Evolutionary conservation across 1,140 invertebrate species (phyloP).

Genomic region (Drosophila arawakana): DNA sequence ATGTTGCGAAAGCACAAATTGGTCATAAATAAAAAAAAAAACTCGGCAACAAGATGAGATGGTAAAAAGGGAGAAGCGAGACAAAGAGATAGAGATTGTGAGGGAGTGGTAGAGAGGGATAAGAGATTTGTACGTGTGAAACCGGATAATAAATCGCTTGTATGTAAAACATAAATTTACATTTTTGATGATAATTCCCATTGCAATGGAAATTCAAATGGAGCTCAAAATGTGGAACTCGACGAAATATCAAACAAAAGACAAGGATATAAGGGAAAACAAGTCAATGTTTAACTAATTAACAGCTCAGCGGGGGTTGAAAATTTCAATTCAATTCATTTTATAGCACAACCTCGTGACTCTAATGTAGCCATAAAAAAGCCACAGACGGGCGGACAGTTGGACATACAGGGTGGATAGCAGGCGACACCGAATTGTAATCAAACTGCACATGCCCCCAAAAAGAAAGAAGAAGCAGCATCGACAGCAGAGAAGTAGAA

Average conservation of each 20-base stretch:
- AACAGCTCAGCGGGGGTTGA: slow-evolving; percentile 46
- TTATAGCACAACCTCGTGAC: slow-evolving; percentile 59
- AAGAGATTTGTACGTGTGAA: neutral
- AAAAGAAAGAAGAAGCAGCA: neutral
- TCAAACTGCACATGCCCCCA: slow-evolving; percentile 53
- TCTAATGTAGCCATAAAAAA: slow-evolving; percentile 77
- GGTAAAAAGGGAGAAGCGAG: neutral
- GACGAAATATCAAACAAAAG: slow-evolving; percentile 12
- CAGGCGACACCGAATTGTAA: slow-evolving; percentile 60
- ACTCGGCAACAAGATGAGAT: neutral
- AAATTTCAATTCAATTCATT: slow-evolving; percentile 45
- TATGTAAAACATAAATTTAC: slow-evolving; percentile 77
- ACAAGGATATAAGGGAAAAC: slow-evolving; percentile 26
- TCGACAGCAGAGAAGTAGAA: too few species aligned
- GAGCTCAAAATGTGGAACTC: slow-evolving; percentile 2
- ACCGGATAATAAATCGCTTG: slow-evolving; percentile 70
- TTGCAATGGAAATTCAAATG: slow-evolving; percentile 48
- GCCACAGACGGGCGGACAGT: slow-evolving; percentile 34
- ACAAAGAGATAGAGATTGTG: neutral
- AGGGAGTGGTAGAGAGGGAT: slow-evolving; percentile 3
- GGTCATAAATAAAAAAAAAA: slow-evolving; percentile 64
- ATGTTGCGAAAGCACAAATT: slow-evolving; percentile 45
- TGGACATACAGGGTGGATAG: slow-evolving; percentile 18
- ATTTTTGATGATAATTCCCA: slow-evolving; percentile 77
- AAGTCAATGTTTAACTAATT: slow-evolving; percentile 75